Evolutionary conservation across 2,113 vertebrate genomes (phyloP).

Genomic region (Platanista minor): DNA sequence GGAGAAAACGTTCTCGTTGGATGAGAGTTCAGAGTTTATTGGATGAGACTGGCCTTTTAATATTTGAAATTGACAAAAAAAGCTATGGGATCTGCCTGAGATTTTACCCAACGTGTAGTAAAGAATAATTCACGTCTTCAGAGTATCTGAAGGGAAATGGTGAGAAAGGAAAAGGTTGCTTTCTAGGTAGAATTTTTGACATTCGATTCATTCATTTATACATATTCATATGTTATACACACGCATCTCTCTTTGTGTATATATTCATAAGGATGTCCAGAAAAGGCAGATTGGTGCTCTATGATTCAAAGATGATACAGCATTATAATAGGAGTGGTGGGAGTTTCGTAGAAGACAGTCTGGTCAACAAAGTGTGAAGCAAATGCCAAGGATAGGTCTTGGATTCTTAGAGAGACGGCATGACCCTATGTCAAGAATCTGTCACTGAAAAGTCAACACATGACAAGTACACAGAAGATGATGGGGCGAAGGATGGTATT

Average conservation of each 20-base stretch:
- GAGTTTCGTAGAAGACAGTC: neutral
- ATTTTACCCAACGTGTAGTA: neutral
- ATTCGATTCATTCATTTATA: neutral
- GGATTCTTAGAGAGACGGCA: neutral
- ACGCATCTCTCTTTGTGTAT: neutral
- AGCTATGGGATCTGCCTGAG: neutral
- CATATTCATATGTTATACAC: neutral
- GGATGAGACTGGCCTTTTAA: neutral
- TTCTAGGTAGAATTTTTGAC: constrained; percentile 9
- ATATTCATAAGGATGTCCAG: neutral
- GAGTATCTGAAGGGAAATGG: neutral
- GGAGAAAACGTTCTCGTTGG: neutral
- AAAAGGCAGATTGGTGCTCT: neutral
- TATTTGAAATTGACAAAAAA: neutral
- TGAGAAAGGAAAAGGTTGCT: neutral
- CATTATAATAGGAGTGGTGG: neutral
- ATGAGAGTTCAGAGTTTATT: neutral
- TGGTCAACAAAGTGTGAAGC: neutral
- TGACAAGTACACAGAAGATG: neutral
- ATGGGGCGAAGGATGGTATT: neutral
- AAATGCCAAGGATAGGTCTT: neutral
- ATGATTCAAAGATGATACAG: neutral
- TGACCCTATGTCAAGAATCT: neutral
- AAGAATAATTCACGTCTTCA: neutral
- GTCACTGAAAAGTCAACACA: neutral